Percentiles rank a stretch among this genome's conserved stretches.
These are phyloP conservation scores for Pagrus major DNA, from an alignment of 2,113 vertebrate species.

Conservation along the genomic window DNA sequence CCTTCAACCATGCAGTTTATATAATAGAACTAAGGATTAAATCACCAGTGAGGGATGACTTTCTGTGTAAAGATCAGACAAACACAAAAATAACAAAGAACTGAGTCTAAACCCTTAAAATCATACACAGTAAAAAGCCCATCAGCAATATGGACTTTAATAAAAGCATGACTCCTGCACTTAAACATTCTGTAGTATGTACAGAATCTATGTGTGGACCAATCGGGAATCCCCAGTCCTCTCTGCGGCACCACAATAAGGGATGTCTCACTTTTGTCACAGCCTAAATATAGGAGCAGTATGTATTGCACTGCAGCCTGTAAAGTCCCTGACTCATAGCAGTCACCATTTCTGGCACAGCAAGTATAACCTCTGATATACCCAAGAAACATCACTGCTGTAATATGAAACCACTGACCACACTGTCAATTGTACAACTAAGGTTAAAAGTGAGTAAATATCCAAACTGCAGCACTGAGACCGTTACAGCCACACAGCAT, in stretches of 20 bases:
- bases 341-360: slow-evolving; percentile 34
- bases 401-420: background rate
- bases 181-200: background rate
- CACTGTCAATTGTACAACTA: background rate
- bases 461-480: background rate
- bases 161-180: background rate
- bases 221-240: slow-evolving; percentile 35
- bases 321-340: slow-evolving; percentile 42
- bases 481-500: background rate
- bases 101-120: background rate
- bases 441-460: background rate
- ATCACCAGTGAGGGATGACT: background rate
- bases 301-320: slow-evolving; percentile 29
- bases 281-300: slow-evolving; percentile 67
- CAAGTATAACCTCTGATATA: background rate
- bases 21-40: background rate
- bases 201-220: background rate
- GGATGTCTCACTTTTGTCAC: slow-evolving; percentile 52
- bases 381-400: background rate
- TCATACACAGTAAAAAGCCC: background rate
- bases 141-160: background rate
- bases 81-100: background rate
- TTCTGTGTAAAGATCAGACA: background rate
- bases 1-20: background rate
- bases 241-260: slow-evolving; percentile 42